Percentiles rank a stretch among this genome's conserved stretches.
Conservation (phyloP, 1,140 invertebrate species). For the Holcopasites calliopsidis region DNA sequence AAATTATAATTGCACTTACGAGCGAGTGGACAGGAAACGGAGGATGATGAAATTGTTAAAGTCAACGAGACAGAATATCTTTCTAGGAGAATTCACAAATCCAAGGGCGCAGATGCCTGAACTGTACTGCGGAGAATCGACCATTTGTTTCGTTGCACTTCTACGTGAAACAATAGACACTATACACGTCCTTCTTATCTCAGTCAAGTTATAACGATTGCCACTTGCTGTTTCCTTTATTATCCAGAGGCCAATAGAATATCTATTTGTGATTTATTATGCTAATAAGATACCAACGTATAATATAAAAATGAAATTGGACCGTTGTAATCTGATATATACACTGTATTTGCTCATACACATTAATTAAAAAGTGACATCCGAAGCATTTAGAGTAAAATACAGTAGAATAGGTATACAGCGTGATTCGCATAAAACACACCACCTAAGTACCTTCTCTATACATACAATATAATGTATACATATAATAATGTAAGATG, state of each 20-base stretch:
- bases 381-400: no score
- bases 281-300: not conserved
- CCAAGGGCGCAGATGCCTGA: not conserved
- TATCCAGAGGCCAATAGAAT: no score
- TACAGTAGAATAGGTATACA: no score
- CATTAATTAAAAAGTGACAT: no score
- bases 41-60: not conserved
- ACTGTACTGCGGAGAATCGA: not conserved
- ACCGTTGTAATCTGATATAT: no score
- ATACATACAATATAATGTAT: no score
- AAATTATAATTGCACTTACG: not conserved
- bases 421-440: no score
- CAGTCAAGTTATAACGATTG: not conserved
- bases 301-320: no score
- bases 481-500: no score
- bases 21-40: not conserved
- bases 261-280: not conserved
- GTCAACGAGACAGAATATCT: not conserved
- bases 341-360: no score
- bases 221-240: no score
- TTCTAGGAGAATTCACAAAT: constrained; percentile 24
- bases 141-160: not conserved
- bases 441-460: no score
- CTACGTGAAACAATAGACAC: not conserved
- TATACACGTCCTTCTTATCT: not conserved